Evolutionary conservation across 2,888 invertebrate species (phyloP).

Genomic region (Notocelia uddmanniana): DNA sequence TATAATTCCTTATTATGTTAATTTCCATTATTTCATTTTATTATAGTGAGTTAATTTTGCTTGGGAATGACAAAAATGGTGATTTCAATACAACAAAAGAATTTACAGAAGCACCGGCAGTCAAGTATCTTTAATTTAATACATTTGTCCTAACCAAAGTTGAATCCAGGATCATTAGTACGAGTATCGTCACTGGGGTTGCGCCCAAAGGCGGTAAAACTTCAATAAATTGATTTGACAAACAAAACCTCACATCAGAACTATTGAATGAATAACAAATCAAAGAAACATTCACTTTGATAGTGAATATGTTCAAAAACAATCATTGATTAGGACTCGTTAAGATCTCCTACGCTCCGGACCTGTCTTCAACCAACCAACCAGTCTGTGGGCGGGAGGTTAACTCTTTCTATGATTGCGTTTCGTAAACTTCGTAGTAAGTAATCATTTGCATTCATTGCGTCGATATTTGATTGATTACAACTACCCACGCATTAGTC

Average conservation of each 20-base stretch:
- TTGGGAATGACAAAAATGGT: too few species aligned
- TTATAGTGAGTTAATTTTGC: too few species aligned
- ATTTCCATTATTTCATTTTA: too few species aligned
- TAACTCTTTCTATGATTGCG: conserved; percentile 52
- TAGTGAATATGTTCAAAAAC: conserved; percentile 20
- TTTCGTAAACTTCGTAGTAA: conserved; percentile 58
- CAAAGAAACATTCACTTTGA: conserved; percentile 22
- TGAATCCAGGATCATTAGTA: too few species aligned
- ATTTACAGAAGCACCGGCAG: too few species aligned
- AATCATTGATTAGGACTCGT: conserved; percentile 42
- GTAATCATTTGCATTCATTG: conserved; percentile 61
- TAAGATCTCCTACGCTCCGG: conserved; percentile 22
- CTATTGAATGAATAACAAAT: not conserved
- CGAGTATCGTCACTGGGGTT: too few species aligned
- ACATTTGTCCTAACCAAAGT: too few species aligned
- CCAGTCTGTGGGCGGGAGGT: conserved; percentile 41
- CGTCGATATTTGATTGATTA: conserved; percentile 52
- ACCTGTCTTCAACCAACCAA: conserved; percentile 9
- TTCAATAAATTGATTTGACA: not conserved
- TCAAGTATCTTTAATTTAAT: too few species aligned
- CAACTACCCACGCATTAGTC: conserved; percentile 24
- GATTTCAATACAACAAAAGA: too few species aligned
- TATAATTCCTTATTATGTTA: too few species aligned
- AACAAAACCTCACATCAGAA: not conserved
- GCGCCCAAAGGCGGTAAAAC: too few species aligned